Evolutionary conservation across 2,888 invertebrate genomes (phyloP).

Genomic region (Macropis europaea): DNA sequence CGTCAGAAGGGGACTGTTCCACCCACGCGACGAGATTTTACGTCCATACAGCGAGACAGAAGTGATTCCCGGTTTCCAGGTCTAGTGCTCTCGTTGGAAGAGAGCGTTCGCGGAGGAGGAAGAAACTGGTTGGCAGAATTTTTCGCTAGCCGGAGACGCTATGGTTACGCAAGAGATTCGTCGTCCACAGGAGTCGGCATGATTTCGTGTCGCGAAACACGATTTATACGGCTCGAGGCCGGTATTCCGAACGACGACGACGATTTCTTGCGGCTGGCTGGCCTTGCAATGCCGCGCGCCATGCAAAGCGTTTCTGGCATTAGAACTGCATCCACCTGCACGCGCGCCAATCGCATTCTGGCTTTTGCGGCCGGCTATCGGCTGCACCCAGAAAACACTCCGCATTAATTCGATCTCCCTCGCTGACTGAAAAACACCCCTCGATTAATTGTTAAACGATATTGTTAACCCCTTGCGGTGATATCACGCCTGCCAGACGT

Average conservation of each 20-base stretch:
- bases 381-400: slow-evolving; percentile 20
- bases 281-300: slow-evolving; percentile 60
- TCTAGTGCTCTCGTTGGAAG: not conserved
- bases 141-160: not conserved
- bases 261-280: slow-evolving; percentile 55
- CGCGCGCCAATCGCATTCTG: slow-evolving; percentile 37
- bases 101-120: not conserved
- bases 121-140: slow-evolving; percentile 1
- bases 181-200: slow-evolving; percentile 29
- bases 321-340: slow-evolving; percentile 41
- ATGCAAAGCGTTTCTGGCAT: slow-evolving; percentile 53
- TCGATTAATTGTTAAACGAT: no score
- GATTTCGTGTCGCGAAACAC: slow-evolving; percentile 23
- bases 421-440: no score
- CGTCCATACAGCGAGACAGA: not conserved
- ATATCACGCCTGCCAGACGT: slow-evolving; percentile 49
- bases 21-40: not conserved
- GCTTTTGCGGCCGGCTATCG: slow-evolving; percentile 23
- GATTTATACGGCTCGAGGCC: slow-evolving; percentile 29
- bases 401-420: no score
- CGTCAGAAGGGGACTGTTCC: no score
- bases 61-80: not conserved
- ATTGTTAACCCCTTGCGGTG: slow-evolving; percentile 65
- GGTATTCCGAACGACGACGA: slow-evolving; percentile 43
- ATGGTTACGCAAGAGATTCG: slow-evolving; percentile 50